Base-by-base conservation (phyloP, 2,797 vertebrate genomes). In the Coluber constrictor region DNA sequence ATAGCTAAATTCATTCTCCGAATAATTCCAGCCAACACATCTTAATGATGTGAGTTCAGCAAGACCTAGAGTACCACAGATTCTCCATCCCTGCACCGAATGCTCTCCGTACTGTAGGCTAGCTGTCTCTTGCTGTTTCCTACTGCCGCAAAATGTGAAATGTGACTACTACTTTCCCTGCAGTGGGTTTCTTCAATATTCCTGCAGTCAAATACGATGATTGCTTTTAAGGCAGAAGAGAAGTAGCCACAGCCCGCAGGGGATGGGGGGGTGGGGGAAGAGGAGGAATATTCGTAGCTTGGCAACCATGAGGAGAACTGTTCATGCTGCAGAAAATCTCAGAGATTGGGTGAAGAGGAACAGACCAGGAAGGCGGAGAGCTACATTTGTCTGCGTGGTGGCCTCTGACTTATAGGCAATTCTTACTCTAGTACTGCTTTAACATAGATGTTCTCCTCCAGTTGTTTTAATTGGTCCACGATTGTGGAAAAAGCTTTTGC, bases 271-370 rank as follows among this genome's bases (percentile, higher is more conserved):
- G 2, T 11, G 89, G 20, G n/a, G 63, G 23, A 25, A 66, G 61
- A 8, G 27, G 8, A 4, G 63, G 47, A 91, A 56, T 66, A 91
- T 89, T 51, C 47, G 93, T 93, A 91, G 70, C 93, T 74, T 91
- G 90, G 93, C 93, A 93, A 93, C 93, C 90, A 27, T 6, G 25
- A 59, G 43, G 47, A 89, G 70, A 91, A 37, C 5, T 9, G 4
- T 88, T 20, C 89, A 15, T 86, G 23, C 57, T 56, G 90, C 90
- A 89, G 87, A 89, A 63, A 89, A 91, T 86, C 56, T 89, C 32
- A 37, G 29, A 32, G 32, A 18, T 25, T 86, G 10, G 32, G 59
- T 29, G 29, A 55, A 37, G 59, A 27, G 12, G 51, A 55, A 90
- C 4, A 90, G 29, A n/a, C 9, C n/a, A 47, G 5, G 56, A 32